Conservation (phyloP, 64 coral and sea anemone genomes). For the Platygyra sinensis region DNA sequence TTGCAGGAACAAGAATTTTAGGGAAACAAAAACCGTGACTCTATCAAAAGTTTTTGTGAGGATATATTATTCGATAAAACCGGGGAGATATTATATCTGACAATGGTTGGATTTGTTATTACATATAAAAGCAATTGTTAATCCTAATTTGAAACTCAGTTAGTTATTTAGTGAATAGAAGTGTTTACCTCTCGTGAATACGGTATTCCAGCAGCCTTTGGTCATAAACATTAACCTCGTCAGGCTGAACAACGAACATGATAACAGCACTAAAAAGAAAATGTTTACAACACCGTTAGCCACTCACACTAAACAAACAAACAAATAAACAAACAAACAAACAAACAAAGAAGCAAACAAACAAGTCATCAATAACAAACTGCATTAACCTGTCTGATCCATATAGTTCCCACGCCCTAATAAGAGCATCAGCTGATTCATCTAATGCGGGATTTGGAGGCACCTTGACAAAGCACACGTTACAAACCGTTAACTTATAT, state of each 20-base stretch:
- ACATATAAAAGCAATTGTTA: too few species aligned
- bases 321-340: neutral
- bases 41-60: too few species aligned
- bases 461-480: neutral
- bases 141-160: too few species aligned
- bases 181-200: constrained; percentile 61
- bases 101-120: too few species aligned
- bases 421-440: constrained; percentile 75
- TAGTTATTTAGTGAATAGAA: neutral
- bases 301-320: neutral
- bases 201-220: constrained; percentile 81
- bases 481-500: too few species aligned
- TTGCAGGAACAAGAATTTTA: neutral
- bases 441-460: constrained; percentile 71
- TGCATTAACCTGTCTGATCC: constrained; percentile 48
- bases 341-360: too few species aligned
- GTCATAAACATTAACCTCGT: constrained; percentile 76
- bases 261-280: constrained; percentile 70
- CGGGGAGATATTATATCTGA: too few species aligned
- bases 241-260: constrained; percentile 36
- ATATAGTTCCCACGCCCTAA: constrained; percentile 89
- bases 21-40: too few species aligned
- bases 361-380: neutral
- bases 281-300: neutral
- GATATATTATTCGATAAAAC: too few species aligned